phyloP scores from a whole-genome alignment of 2,888 invertebrate genomes.

The Ormyrus rosae region DNA sequence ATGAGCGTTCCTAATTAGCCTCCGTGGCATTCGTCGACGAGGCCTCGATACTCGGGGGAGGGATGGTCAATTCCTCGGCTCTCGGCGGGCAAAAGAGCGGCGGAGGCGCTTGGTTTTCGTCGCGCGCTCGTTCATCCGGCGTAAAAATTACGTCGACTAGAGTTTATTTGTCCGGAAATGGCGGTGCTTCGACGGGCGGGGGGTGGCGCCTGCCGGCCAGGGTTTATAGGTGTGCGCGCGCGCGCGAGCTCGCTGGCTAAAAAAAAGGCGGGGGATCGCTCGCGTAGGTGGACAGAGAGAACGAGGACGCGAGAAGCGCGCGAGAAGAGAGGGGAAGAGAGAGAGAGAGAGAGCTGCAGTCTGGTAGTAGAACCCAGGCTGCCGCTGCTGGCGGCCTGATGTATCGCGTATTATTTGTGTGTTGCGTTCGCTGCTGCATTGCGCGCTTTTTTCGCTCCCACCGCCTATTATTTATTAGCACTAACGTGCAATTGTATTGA shows the following conservation, averaged over 20 bases:
- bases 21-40: neutral
- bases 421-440: conserved; percentile 75
- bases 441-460: conserved; percentile 74
- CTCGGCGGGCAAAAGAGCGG: neutral
- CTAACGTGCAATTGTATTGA: conserved; percentile 77
- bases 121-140: conserved; percentile 73
- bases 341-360: conserved; percentile 59
- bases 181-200: conserved; percentile 70
- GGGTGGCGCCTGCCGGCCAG: conserved; percentile 69
- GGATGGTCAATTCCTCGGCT: conserved; percentile 60
- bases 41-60: conserved; percentile 1
- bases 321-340: conserved; percentile 57
- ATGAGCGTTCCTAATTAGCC: neutral
- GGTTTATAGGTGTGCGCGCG: conserved; percentile 68
- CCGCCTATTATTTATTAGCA: conserved; percentile 77
- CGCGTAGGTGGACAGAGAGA: conserved; percentile 60
- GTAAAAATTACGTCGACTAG: conserved; percentile 85
- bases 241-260: conserved; percentile 57
- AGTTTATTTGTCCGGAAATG: conserved; percentile 76
- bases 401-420: conserved; percentile 76
- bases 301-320: conserved; percentile 25
- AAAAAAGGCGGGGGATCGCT: conserved; percentile 71
- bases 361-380: conserved; percentile 43
- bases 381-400: conserved; percentile 68
- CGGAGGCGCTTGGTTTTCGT: conserved; percentile 68